These are phyloP conservation scores for Bradypus variegatus DNA, from an alignment of 2,797 vertebrate genomes.

Conservation along the genomic window DNA sequence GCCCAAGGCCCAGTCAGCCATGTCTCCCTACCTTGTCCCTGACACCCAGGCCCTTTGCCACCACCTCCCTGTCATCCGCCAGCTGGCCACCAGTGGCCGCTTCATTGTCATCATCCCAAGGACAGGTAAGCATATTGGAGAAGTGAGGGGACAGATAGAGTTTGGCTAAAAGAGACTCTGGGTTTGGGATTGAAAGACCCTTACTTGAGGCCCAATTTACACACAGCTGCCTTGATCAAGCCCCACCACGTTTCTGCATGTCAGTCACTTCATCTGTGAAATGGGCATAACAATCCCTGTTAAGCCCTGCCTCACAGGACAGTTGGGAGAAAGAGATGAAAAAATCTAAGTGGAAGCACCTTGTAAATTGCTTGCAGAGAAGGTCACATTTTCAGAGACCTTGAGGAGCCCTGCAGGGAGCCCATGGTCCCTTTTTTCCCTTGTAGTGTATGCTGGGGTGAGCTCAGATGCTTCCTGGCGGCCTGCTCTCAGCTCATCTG, in stretches of 20 bases:
- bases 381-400: background rate
- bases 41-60: conserved; percentile 93
- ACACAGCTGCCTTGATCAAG: background rate
- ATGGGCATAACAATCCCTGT: background rate
- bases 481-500: background rate
- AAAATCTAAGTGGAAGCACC: too few relatives aligned
- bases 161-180: background rate
- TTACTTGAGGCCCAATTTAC: background rate
- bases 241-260: background rate
- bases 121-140: conserved; percentile 77
- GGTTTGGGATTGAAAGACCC: background rate
- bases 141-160: too few relatives aligned
- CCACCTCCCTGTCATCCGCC: conserved; percentile 86
- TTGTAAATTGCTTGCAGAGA: background rate
- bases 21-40: conserved; percentile 97
- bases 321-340: background rate
- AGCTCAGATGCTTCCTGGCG: background rate
- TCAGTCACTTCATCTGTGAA: background rate
- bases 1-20: conserved; percentile 92
- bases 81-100: conserved; percentile 89
- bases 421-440: background rate
- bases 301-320: background rate
- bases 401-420: background rate
- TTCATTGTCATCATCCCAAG: conserved; percentile 98
- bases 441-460: background rate